Base-by-base conservation (phyloP, 1,140 invertebrate species). In the Pantala flavescens region DNA sequence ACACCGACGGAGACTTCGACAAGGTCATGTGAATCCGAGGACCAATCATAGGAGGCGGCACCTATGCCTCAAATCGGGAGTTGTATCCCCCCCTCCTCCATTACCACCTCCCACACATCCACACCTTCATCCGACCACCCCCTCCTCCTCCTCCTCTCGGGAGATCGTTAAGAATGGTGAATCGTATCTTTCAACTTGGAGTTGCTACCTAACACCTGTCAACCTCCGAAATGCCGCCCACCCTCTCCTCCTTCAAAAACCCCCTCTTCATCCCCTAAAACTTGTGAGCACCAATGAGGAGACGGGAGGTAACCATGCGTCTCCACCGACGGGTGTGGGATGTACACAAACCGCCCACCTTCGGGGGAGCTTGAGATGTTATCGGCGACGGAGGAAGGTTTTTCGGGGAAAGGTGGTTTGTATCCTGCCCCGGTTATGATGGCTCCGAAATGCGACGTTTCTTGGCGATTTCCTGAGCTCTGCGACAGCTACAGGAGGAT, bases 111-210 rank as follows among this genome's bases (percentile, higher is more conserved):
- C n/a, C 12, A 19, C 49, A 21, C 16, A 21, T 16, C 49, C 49
- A 16, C n/a, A 19, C n/a, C 49, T 63, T 21, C 49, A 9, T 49
- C 43, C 43, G 10, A 49, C 43, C 43, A 9, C 16, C 49, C 12
- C 49, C n/a, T 5, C 28, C 28, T 5, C 28, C 49, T 12, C 49
- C n/a, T 21, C 49, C 49, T 7, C 49, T 7, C 49, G 3, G 3
- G 12, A 63, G 49, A 63, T 63, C 49, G 49, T 63, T 63, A 63
- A 63, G 49, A 63, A 63, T 63, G 49, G 49, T 63, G 49, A 63
- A 21, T 63, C 49, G 49, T 63, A 63, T 63, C 49, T 63, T 63
- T 63, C 49, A 63, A 19, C 49, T 3, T 63, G 49, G n/a, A 3
- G 14, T 63, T 21, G 49, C n/a, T 21, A 63, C 49, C 49, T 63